These are phyloP conservation scores for Macrobrachium rosenbergii DNA, from an alignment of 1,140 invertebrate species.

Conservation along the genomic window DNA sequence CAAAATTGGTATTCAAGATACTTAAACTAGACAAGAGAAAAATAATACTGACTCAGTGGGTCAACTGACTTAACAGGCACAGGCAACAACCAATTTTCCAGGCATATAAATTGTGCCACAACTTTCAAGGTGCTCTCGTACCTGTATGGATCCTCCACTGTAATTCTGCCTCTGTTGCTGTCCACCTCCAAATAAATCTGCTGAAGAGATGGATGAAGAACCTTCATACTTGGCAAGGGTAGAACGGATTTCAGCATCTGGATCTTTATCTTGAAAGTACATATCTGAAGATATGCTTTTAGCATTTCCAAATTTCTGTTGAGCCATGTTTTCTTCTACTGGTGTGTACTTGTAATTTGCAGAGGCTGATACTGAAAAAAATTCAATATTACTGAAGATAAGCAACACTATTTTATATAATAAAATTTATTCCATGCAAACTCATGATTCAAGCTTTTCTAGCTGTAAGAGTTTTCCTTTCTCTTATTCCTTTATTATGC, in stretches of 20 bases:
- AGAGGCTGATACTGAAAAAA: conserved; percentile 59
- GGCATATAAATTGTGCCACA: neutral
- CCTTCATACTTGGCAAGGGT: conserved; percentile 87
- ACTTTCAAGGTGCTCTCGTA: neutral
- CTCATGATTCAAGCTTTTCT: no score
- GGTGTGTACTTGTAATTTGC: conserved; percentile 66
- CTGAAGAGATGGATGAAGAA: conserved; percentile 93
- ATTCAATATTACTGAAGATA: neutral
- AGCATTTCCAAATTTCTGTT: conserved; percentile 95
- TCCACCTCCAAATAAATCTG: conserved; percentile 89
- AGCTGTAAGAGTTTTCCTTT: no score
- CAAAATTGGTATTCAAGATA: no score
- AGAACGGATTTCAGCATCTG: conserved; percentile 68
- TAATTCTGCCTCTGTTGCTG: conserved; percentile 71
- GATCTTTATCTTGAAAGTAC: conserved; percentile 83
- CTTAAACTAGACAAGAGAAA: no score
- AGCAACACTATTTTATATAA: neutral
- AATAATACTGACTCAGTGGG: no score
- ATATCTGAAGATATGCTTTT: conserved; percentile 98
- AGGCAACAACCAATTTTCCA: no score
- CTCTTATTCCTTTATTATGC: no score
- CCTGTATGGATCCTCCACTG: conserved; percentile 66
- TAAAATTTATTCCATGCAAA: neutral
- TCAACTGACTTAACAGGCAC: no score
- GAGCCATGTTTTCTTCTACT: conserved; percentile 77